These are phyloP conservation scores for Drosophila koepferae DNA, from an alignment of 2,888 invertebrate species.

Conservation along the genomic window DNA sequence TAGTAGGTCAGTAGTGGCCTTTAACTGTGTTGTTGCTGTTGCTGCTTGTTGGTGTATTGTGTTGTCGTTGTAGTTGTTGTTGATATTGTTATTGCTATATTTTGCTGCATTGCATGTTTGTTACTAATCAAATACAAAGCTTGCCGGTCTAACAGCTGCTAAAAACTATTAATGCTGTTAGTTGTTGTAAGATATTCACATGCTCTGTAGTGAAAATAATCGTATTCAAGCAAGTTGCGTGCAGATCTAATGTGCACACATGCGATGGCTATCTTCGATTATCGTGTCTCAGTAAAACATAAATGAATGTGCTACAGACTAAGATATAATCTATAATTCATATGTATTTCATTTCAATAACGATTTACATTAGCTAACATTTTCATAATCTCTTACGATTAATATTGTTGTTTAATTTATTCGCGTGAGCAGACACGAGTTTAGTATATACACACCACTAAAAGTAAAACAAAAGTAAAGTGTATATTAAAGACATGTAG, in stretches of 20 bases:
- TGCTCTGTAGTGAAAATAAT: not conserved
- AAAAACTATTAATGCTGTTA: not conserved
- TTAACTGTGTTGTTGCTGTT: slow-evolving; percentile 48
- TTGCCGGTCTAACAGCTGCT: slow-evolving; percentile 7
- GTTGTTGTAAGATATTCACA: not conserved
- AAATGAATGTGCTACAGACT: not conserved
- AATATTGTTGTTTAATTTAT: not conserved
- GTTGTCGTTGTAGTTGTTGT: slow-evolving; percentile 8
- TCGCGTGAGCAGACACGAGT: not conserved
- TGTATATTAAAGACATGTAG: not conserved
- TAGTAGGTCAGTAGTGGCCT: slow-evolving; percentile 85
- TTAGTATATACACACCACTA: not conserved
- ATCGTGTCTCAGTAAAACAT: not conserved
- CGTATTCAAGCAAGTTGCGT: not conserved
- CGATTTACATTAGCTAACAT: not conserved
- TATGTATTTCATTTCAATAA: not conserved
- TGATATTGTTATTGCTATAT: slow-evolving; percentile 28
- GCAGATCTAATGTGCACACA: not conserved
- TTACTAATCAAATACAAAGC: slow-evolving; percentile 13
- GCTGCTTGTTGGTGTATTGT: not conserved
- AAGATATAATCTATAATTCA: not conserved
- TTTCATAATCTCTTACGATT: not conserved
- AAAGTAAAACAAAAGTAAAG: not conserved
- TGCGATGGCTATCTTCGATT: not conserved
- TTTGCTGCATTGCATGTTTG: slow-evolving; percentile 37